Percentiles rank a stretch among this genome's conserved stretches.
phyloP scores from a whole-genome alignment of 2,888 invertebrate species.

The Oscheius sp. region DNA sequence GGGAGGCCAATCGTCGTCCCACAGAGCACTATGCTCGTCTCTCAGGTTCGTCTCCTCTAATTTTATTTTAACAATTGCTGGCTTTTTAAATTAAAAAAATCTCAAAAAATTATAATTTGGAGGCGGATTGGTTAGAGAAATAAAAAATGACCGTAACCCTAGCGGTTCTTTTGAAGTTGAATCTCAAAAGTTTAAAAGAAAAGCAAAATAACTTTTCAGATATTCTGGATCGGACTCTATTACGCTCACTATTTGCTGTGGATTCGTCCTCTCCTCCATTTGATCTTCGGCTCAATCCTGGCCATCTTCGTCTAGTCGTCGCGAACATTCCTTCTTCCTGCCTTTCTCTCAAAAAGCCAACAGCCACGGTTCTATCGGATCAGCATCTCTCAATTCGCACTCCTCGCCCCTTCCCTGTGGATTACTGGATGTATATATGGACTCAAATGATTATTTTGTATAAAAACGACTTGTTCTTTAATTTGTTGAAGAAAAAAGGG shows the following conservation, averaged over 20 bases:
- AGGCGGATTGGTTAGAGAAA: too few species aligned
- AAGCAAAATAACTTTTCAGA: conserved; percentile 35
- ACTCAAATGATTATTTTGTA: too few species aligned
- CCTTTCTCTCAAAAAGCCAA: neutral
- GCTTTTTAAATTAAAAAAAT: neutral
- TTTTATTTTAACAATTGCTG: neutral
- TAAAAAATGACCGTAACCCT: too few species aligned
- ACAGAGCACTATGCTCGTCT: conserved; percentile 33
- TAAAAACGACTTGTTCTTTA: too few species aligned
- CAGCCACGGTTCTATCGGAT: neutral
- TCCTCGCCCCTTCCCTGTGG: too few species aligned
- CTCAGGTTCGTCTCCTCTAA: conserved; percentile 25
- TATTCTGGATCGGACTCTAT: conserved; percentile 63
- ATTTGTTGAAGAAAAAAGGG: too few species aligned
- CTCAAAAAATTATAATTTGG: too few species aligned
- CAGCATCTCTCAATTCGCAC: neutral
- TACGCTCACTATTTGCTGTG: conserved; percentile 62
- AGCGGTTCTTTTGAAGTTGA: too few species aligned
- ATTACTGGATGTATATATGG: too few species aligned
- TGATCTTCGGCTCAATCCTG: neutral
- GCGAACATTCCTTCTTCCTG: neutral
- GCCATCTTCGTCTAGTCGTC: conserved; percentile 11
- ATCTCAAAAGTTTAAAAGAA: neutral
- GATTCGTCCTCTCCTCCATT: conserved; percentile 50
- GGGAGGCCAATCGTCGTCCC: conserved; percentile 41